Evolutionary conservation across 2,113 vertebrate genomes (phyloP), one percentile per base, ranked within the genome.

Genomic region (Monopterus albus): DNA sequence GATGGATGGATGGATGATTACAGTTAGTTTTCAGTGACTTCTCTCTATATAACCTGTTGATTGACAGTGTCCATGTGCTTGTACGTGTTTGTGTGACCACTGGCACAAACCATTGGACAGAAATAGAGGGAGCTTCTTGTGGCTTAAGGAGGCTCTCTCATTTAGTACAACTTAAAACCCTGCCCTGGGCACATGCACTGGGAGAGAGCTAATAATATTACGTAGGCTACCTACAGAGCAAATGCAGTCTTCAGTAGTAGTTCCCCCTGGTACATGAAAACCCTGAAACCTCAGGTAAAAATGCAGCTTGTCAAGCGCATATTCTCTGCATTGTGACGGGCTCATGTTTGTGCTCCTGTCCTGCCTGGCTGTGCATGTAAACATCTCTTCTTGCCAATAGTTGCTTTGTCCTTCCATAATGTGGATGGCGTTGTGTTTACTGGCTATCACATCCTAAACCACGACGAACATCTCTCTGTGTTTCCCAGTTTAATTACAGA

Each of bases 161-260:
- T 80, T 85, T 63, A 51, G 60, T 43, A 52, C 67, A 42, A 57
- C 28, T 67, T 77, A 80, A 66, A 72, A 12, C 72, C 52, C 21
- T 45, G 36, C 55, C 42, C 60, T 35, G 39, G 43, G 33, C 6
- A 23, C 20, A 28, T 20, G 43, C 43, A 39, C 38, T 20, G 25
- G 53, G 52, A n/a, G 47, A 1, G n/a, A 52, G 59, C 72, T 84
- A 84, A 90, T 76, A 75, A 42, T 47, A 83, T 82, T 83, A 83
- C 40, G n/a, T n/a, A n/a, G n/a, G n/a, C n/a, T n/a, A n/a, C n/a
- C 70, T 42, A 67, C 66, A 64, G 58, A 79, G 67, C 64, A 62
- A 59, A 71, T 69, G 50, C 72, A 79, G 83, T 78, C 80, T 79
- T 28, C 49, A 47, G 8, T 20, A 43, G 29, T 6, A 31, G 5